Evolutionary conservation across 2,888 invertebrate genomes (phyloP).

Genomic region (Eupithecia exiguata): DNA sequence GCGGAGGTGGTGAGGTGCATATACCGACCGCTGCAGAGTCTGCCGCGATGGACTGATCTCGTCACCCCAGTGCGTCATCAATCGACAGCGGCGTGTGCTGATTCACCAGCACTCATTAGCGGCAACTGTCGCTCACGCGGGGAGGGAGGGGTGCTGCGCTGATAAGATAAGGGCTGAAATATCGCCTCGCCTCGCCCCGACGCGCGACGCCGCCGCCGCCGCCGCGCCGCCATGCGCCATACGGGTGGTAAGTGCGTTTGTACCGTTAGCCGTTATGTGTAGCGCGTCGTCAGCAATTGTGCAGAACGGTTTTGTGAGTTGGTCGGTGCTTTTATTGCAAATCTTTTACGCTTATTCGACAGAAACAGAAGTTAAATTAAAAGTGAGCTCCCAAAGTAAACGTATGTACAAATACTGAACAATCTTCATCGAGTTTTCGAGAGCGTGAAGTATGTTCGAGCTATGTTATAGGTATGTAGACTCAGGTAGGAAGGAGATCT

Average conservation of each 20-base stretch:
- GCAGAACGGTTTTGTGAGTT: not conserved
- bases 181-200: constrained; percentile 21
- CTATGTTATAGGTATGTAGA: too few species aligned
- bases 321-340: not conserved
- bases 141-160: constrained; percentile 18
- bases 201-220: not conserved
- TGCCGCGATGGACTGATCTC: not conserved
- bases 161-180: constrained; percentile 53
- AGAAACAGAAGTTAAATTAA: not conserved
- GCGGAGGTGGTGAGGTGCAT: too few species aligned
- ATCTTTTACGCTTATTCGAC: not conserved
- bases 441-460: too few species aligned
- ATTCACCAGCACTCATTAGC: not conserved
- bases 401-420: too few species aligned
- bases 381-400: not conserved
- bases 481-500: too few species aligned
- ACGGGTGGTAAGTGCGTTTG: not conserved
- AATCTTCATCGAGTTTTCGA: not conserved
- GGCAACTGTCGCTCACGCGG: constrained; percentile 28
- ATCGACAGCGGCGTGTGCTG: not conserved
- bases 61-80: not conserved
- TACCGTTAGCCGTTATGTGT: not conserved
- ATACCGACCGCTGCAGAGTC: too few species aligned
- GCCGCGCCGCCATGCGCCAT: not conserved
- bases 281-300: not conserved